phyloP scores from a whole-genome alignment of 2,797 vertebrate genomes.

The Clarias fuscus region DNA sequence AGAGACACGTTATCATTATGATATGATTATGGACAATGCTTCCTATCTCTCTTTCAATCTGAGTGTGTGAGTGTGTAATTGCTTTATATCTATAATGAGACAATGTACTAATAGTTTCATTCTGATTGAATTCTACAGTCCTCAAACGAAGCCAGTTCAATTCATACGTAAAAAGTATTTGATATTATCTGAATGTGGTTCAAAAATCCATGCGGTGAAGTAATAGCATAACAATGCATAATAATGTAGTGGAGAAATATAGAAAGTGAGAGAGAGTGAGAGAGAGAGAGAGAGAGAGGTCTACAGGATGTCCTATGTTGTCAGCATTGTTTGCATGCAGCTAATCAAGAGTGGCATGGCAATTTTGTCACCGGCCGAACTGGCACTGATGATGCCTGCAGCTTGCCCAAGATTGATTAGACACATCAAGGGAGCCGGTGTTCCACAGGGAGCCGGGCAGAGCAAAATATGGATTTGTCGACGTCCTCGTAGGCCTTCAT shows the following conservation, averaged over 20 bases:
- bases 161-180: neutral
- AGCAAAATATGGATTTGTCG: slow-evolving; percentile 61
- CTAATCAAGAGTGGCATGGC: slow-evolving; percentile 50
- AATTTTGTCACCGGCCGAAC: slow-evolving; percentile 54
- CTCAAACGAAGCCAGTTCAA: neutral
- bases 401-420: slow-evolving; percentile 62
- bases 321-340: slow-evolving; percentile 53
- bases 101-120: neutral
- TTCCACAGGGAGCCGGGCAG: slow-evolving; percentile 53
- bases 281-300: slow-evolving; percentile 8
- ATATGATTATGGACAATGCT: neutral
- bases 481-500: slow-evolving; percentile 57
- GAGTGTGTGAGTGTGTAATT: neutral
- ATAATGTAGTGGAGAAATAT: slow-evolving; percentile 16
- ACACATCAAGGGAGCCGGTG: slow-evolving; percentile 56
- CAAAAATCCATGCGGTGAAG: neutral
- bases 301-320: slow-evolving; percentile 30
- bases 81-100: neutral
- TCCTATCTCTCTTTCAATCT: neutral
- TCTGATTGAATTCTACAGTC: neutral
- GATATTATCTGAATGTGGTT: neutral
- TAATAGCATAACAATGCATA: neutral
- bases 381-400: slow-evolving; percentile 55
- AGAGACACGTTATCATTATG: neutral
- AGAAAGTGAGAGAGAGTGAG: slow-evolving; percentile 20